Base-by-base conservation (phyloP, 2,113 vertebrate species). In the Peromyscus leucopus region DNA sequence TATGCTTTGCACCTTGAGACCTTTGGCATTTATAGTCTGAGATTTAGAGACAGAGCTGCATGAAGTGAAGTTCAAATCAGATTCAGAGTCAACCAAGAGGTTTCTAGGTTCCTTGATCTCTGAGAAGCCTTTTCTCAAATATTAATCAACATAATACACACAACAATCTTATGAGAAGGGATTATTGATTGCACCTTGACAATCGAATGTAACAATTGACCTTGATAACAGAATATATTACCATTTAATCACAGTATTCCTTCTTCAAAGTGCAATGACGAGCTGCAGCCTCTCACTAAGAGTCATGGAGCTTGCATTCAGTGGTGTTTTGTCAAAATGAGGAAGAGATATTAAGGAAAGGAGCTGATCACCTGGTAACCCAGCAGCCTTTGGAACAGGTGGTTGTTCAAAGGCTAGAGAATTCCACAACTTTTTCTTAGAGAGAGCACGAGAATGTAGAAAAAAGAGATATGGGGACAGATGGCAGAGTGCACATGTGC, bases 21-120 rank as follows among this genome's bases (percentile, higher is more conserved):
- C 65, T 96, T 94, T 96, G 86, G 48, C 24, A 72, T 89, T 85
- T 85, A 61, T 78, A 76, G 6, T 87, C 74, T 63, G 57, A 57
- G 39, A 21, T 76, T 76, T 89, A 96, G 84, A 97, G 78, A 93
- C 3, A 82, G 46, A 95, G 55, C 6, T 59, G 42, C 11, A 31
- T 42, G 63, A 28, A 96, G 46, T 79, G n/a, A 95, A 59, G 39
- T 76, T 91, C 24, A 95, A 59, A 48, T 94, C 65, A 63, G 71
- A 82, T 72, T 85, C 63, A 55, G 57, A 93, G 65, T 82, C 46
- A 95, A 46, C 22, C 51, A 82, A 72, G 19, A 80, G 63, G 80
- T 19, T 88, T 94, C 51, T 82, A 0, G 75, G 46, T 72, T 46
- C 3, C 31, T 89, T 92, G 31, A 71, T 87, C n/a, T 95, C 85